phyloP scores from a whole-genome alignment of 92 coral and sea anemone species.

The Hydrozoanthus gracilis region DNA sequence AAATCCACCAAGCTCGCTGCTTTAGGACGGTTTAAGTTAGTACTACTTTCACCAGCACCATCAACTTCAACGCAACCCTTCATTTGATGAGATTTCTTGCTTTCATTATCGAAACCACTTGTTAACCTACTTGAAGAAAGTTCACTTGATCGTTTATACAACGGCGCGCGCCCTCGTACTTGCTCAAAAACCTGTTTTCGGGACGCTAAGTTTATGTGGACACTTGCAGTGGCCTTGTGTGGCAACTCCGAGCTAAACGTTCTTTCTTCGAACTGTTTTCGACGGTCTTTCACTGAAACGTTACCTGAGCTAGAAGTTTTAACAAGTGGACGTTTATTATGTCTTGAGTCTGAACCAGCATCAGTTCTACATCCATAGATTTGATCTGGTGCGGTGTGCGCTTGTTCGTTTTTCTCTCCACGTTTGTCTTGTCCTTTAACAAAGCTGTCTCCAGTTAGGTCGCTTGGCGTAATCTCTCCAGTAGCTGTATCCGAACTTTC shows the following conservation, averaged over 20 bases:
- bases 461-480: background rate
- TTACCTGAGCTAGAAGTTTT: conserved; percentile 40
- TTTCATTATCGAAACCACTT: conserved; percentile 50
- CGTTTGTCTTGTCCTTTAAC: background rate
- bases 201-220: conserved; percentile 63
- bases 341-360: conserved; percentile 5
- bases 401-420: conserved; percentile 1
- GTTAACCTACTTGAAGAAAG: conserved; percentile 49
- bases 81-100: conserved; percentile 46
- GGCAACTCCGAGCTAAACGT: conserved; percentile 32
- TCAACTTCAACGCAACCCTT: conserved; percentile 53
- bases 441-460: background rate
- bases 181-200: conserved; percentile 83
- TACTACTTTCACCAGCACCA: conserved; percentile 11
- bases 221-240: conserved; percentile 37
- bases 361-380: conserved; percentile 3
- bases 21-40: conserved; percentile 5
- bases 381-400: background rate
- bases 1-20: conserved; percentile 40
- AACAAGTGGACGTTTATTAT: conserved; percentile 14
- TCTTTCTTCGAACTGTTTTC: conserved; percentile 71
- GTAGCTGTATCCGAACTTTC: background rate
- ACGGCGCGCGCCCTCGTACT: conserved; percentile 48
- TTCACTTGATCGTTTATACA: conserved; percentile 70
- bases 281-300: conserved; percentile 87